These are phyloP conservation scores for Polymixis lichenea DNA, from an alignment of 2,888 invertebrate genomes.

Conservation along the genomic window DNA sequence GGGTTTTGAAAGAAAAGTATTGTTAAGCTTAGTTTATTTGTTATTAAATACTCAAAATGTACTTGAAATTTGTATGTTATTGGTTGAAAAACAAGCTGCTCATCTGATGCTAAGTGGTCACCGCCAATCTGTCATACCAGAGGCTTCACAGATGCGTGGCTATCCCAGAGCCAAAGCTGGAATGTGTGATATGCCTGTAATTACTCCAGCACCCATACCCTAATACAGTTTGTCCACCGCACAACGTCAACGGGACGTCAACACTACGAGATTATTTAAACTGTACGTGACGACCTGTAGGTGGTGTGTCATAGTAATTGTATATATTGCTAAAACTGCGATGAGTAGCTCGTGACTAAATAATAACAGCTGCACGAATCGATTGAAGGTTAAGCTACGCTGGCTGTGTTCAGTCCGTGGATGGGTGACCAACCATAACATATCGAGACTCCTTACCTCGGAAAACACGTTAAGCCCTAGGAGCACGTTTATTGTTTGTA, in stretches of 20 bases:
- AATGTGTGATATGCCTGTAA: background rate
- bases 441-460: no score
- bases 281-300: background rate
- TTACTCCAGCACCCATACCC: background rate
- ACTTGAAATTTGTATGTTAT: background rate
- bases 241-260: background rate
- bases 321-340: background rate
- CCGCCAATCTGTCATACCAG: background rate
- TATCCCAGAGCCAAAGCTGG: background rate
- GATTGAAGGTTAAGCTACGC: no score
- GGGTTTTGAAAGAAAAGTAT: conserved; percentile 86
- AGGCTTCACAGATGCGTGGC: background rate
- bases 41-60: background rate
- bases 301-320: background rate
- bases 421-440: no score
- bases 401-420: no score
- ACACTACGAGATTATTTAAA: background rate
- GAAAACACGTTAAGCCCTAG: no score
- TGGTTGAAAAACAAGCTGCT: background rate
- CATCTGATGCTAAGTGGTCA: background rate
- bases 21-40: conserved; percentile 47
- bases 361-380: no score
- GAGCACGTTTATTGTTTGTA: no score
- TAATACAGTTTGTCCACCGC: background rate
- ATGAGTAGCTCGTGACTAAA: no score